Evolutionary conservation across 2,113 vertebrate species (phyloP).

Genomic region (Psettodes erumei): DNA sequence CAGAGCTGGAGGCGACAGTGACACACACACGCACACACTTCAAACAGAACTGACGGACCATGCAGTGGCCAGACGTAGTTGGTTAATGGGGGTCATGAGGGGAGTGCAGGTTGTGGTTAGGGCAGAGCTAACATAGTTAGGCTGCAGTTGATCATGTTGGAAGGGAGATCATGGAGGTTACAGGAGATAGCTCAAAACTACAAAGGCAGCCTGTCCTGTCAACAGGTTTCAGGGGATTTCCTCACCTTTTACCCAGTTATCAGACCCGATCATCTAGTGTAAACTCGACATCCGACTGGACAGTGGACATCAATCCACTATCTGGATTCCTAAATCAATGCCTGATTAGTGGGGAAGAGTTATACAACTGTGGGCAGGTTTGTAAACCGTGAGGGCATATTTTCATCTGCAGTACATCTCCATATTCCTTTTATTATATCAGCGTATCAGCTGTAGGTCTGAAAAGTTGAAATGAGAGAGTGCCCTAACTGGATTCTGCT

Average conservation of each 20-base stretch:
- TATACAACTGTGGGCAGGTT: not conserved
- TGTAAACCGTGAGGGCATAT: conserved; percentile 11
- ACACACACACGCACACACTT: conserved; percentile 62
- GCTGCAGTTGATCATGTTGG: conserved; percentile 65
- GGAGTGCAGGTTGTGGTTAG: conserved; percentile 60
- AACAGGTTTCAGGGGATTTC: conserved; percentile 49
- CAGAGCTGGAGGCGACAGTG: conserved; percentile 56
- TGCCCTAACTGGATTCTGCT: conserved; percentile 48
- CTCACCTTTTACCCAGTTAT: conserved; percentile 38
- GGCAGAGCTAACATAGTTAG: conserved; percentile 65
- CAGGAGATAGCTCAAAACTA: conserved; percentile 54
- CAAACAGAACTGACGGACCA: conserved; percentile 64
- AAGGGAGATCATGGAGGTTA: conserved; percentile 47
- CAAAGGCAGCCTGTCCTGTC: conserved; percentile 53
- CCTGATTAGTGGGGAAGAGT: not conserved
- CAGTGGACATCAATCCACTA: not conserved
- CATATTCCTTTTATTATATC: conserved; percentile 33
- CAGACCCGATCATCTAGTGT: not conserved
- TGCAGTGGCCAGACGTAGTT: conserved; percentile 49
- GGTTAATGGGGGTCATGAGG: conserved; percentile 69
- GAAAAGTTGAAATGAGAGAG: conserved; percentile 41
- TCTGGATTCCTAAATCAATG: not conserved
- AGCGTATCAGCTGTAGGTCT: conserved; percentile 64
- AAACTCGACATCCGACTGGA: conserved; percentile 9
- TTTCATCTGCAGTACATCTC: conserved; percentile 19